Evolutionary conservation across 2,888 invertebrate species (phyloP), one percentile per base, ranked within the genome.

Genomic region (Dermolepida albohirtum): DNA sequence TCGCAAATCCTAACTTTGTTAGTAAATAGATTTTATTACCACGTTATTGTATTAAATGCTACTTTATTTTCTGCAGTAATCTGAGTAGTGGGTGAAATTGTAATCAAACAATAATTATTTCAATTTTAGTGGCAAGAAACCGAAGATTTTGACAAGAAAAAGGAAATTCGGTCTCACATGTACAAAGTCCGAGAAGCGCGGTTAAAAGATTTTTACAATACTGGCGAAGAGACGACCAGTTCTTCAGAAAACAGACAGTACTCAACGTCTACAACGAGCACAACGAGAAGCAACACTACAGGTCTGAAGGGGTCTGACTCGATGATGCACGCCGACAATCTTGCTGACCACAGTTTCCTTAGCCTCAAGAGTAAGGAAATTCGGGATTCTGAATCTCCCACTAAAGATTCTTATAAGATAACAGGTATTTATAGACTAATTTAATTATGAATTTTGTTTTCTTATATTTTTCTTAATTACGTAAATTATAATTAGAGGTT

Each of bases 131-230:
- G 93, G 93, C 91, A 92, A 84, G 91, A 92, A 81, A 92, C 94
- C 52, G 93, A 94, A 79, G 94, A 95, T 84, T 93, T 92, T 82
- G 91, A 92, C 64, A 89, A 89, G 72, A 93, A 94, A 84, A 94
- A 94, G 82, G 92, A 94, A 83, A 95, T 96, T 77, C 89, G 95
- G 70, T 88, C 92, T 51, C 90, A 94, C 84, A 92, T 94, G 90
- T 94, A 92, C 82, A 91, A 91, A 76, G 86, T 95, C 80, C 89
- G 94, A 51, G 95, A 95, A 82, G 89, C 91, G 78, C 88, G 93
- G 70, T 86, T 94, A 77, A 89, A 89, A 78, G 89, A 90, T 82
- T 89, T 92, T 74, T 93, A 93, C 85, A 71, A 73, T 83, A 69
- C 73, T 82, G 75, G 75, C 34, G 70, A 73, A 29, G 78, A 78